phyloP scores from a whole-genome alignment of 1,140 invertebrate species.

The Acromyrmex echinatior region DNA sequence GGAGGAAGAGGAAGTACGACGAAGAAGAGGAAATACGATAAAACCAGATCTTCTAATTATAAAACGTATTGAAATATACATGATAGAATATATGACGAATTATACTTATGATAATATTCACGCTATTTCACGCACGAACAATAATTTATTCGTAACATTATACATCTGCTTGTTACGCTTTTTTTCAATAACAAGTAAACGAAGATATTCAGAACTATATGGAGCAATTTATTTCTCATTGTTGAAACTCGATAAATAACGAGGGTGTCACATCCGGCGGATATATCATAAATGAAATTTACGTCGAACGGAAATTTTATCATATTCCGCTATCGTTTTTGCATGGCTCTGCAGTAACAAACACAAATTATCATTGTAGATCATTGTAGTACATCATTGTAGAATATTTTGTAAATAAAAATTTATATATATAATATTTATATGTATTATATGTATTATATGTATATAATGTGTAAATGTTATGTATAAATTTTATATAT shows the following conservation, averaged over 20 bases:
- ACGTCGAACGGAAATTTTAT: not conserved
- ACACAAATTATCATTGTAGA: not conserved
- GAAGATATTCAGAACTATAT: not conserved
- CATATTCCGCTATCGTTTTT: not conserved
- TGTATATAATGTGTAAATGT: too few relatives aligned
- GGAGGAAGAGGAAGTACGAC: not conserved
- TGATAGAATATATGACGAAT: not conserved
- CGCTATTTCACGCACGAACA: not conserved
- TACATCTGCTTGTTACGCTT: not conserved
- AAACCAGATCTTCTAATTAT: not conserved
- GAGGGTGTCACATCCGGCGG: not conserved
- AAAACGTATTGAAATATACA: constrained; percentile 4
- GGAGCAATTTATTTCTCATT: not conserved
- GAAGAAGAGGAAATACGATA: not conserved
- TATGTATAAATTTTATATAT: too few relatives aligned
- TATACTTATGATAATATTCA: not conserved
- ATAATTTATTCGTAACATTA: constrained; percentile 9
- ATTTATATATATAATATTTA: too few relatives aligned
- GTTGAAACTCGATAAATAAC: not conserved
- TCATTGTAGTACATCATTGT: too few relatives aligned
- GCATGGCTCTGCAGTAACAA: not conserved
- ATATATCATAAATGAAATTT: constrained; percentile 20
- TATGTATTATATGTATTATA: too few relatives aligned
- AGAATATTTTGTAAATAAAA: too few relatives aligned
- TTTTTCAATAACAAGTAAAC: not conserved